phyloP scores from a whole-genome alignment of 2,113 vertebrate species.

The Syngnathus scovelli region DNA sequence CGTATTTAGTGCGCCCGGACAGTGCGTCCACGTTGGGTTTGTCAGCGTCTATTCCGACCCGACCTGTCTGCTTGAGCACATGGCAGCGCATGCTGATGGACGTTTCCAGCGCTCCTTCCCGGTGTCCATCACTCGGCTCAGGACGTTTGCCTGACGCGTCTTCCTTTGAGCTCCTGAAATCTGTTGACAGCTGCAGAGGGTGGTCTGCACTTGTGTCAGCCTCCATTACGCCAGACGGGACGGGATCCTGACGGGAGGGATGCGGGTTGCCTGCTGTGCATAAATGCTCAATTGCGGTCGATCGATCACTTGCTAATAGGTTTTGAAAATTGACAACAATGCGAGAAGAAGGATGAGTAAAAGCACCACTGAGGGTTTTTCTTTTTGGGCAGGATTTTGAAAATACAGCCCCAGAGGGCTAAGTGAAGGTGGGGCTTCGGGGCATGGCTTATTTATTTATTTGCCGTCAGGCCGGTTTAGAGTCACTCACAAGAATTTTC shows the following conservation, averaged over 20 bases:
- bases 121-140: conserved; percentile 65
- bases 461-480: conserved; percentile 50
- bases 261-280: conserved; percentile 68
- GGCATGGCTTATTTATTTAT: conserved; percentile 50
- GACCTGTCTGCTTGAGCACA: conserved; percentile 66
- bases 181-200: conserved; percentile 76
- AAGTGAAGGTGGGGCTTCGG: conserved; percentile 56
- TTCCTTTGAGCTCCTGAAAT: conserved; percentile 70
- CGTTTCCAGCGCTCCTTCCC: conserved; percentile 70
- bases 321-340: conserved; percentile 69
- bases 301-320: conserved; percentile 65
- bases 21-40: conserved; percentile 72
- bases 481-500: conserved; percentile 55
- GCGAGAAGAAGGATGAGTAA: conserved; percentile 53
- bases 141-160: conserved; percentile 59
- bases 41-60: conserved; percentile 73
- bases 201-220: conserved; percentile 72
- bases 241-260: conserved; percentile 59
- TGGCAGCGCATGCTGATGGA: conserved; percentile 68
- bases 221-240: conserved; percentile 62
- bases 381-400: conserved; percentile 19
- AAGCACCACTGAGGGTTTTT: conserved; percentile 39
- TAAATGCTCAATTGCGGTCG: conserved; percentile 69
- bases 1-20: conserved; percentile 66
- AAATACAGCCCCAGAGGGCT: conserved; percentile 56